Evolutionary conservation across 2,113 vertebrate genomes (phyloP).

Genomic region (Cyrtonyx montezumae): DNA sequence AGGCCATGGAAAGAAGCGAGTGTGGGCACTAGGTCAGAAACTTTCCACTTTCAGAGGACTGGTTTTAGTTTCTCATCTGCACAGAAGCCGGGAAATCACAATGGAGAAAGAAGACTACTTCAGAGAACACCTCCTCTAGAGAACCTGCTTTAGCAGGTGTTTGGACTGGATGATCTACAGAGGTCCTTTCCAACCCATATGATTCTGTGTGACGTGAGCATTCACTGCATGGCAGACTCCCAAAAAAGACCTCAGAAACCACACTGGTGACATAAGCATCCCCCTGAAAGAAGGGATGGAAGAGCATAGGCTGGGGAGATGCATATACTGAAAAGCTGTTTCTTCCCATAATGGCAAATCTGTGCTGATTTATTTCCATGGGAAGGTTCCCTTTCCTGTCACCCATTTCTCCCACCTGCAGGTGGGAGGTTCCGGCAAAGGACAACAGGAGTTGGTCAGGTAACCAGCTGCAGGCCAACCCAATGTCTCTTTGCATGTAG

Average conservation of each 20-base stretch:
- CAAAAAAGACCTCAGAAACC: not conserved
- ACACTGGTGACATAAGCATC: not conserved
- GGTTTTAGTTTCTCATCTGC: not conserved
- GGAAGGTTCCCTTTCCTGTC: not conserved
- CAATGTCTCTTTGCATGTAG: too few species aligned
- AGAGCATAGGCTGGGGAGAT: not conserved
- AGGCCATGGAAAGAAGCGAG: not conserved
- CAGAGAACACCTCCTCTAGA: not conserved
- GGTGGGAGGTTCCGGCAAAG: too few species aligned
- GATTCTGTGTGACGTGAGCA: not conserved
- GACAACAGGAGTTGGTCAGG: too few species aligned
- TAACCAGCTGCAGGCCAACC: too few species aligned
- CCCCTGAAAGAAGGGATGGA: not conserved
- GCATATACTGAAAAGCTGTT: fast-evolving
- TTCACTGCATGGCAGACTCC: not conserved
- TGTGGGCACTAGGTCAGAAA: not conserved
- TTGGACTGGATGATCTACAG: not conserved
- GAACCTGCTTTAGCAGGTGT: not conserved
- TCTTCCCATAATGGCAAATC: not conserved
- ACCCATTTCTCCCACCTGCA: not conserved
- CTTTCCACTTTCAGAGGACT: not conserved
- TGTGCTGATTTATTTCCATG: not conserved
- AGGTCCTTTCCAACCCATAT: not conserved
- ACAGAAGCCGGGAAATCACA: not conserved
- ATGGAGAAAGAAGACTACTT: not conserved